phyloP scores from a whole-genome alignment of 2,113 vertebrate genomes.

The Tetraodon nigroviridis region DNA sequence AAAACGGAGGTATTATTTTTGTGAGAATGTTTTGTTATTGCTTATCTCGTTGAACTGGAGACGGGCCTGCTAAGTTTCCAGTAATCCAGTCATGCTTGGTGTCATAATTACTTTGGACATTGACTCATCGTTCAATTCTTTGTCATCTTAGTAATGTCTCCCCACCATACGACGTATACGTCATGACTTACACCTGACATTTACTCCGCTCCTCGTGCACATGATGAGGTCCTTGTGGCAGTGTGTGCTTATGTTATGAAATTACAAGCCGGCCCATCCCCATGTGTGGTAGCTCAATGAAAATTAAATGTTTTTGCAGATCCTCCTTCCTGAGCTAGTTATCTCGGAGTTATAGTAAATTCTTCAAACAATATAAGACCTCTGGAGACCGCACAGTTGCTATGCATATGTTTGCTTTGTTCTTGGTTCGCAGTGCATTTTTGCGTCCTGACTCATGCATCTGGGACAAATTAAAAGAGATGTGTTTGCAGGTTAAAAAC shows the following conservation, averaged over 20 bases:
- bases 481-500: conserved; percentile 38
- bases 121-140: conserved; percentile 3
- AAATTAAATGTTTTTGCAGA: conserved; percentile 54
- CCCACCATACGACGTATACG: conserved; percentile 38
- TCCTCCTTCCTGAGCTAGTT: conserved; percentile 52
- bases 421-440: conserved; percentile 63
- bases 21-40: conserved; percentile 43
- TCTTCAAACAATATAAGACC: conserved; percentile 62
- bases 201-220: conserved; percentile 43
- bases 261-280: conserved; percentile 31
- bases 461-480: conserved; percentile 40
- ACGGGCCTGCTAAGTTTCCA: conserved; percentile 25
- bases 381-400: conserved; percentile 61
- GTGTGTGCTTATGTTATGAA: conserved; percentile 36
- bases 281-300: conserved; percentile 50
- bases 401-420: conserved; percentile 63
- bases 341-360: conserved; percentile 49
- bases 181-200: conserved; percentile 43
- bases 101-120: conserved; percentile 47
- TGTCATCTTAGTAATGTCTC: conserved; percentile 53
- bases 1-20: conserved; percentile 55
- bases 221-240: conserved; percentile 39
- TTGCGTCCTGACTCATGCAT: conserved; percentile 66
- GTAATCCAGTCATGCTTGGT: conserved; percentile 40
- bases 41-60: conserved; percentile 56